A percentile compares a stretch with the other conserved stretches of the same genome.
Evolutionary conservation across 2,113 vertebrate genomes (phyloP).

Genomic region (Poeciliopsis occidentalis): DNA sequence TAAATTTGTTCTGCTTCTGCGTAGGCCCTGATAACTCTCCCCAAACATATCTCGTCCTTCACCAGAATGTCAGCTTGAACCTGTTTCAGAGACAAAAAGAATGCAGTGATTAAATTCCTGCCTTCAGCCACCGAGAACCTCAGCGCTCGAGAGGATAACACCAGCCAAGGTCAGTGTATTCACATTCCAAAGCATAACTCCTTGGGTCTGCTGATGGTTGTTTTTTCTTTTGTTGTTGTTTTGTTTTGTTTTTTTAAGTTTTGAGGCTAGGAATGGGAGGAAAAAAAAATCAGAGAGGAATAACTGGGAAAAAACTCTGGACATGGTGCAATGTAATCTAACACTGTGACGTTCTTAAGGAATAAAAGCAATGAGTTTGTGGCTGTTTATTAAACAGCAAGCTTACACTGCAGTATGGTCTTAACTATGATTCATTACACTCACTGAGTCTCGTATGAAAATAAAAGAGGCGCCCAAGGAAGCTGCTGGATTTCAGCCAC

Average conservation of each 20-base stretch:
- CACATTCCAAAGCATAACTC: slow-evolving; percentile 47
- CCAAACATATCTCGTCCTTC: slow-evolving; percentile 65
- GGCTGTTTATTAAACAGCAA: slow-evolving; percentile 79
- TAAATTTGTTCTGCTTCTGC: slow-evolving; percentile 50
- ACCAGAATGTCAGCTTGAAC: slow-evolving; percentile 59
- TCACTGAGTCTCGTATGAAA: slow-evolving; percentile 76
- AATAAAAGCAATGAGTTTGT: slow-evolving; percentile 79
- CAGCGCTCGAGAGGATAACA: slow-evolving; percentile 41
- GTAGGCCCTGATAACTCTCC: slow-evolving; percentile 62
- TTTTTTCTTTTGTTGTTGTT: slow-evolving; percentile 45
- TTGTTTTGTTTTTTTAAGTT: slow-evolving; percentile 3
- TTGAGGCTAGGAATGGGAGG: slow-evolving; percentile 7
- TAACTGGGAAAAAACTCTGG: slow-evolving; percentile 49
- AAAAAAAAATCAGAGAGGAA: slow-evolving; percentile 16
- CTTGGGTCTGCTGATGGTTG: slow-evolving; percentile 42
- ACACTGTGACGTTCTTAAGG: slow-evolving; percentile 69
- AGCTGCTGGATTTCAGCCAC: slow-evolving; percentile 62
- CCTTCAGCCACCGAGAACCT: slow-evolving; percentile 67
- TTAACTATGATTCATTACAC: slow-evolving; percentile 85
- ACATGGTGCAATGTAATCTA: slow-evolving; percentile 63
- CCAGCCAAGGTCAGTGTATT: slow-evolving; percentile 66
- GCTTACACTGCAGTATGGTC: slow-evolving; percentile 78
- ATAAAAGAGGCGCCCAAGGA: slow-evolving; percentile 77
- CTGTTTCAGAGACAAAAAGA: slow-evolving; percentile 53
- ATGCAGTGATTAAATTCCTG: slow-evolving; percentile 71